Evolutionary conservation across 53 echinoderm and acorn worm genomes (phyloP).

Genomic region (Henricia sp.): DNA sequence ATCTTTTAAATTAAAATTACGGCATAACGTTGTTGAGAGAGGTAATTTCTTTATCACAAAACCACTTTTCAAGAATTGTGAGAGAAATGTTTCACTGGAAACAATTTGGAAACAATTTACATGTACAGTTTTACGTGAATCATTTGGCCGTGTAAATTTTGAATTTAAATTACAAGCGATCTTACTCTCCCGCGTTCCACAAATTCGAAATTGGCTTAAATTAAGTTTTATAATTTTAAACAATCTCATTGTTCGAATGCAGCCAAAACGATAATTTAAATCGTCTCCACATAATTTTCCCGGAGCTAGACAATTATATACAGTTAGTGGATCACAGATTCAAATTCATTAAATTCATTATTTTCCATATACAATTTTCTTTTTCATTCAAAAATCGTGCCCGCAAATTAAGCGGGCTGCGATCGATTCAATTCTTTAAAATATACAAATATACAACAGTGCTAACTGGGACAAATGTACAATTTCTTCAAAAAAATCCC

Average conservation of each 20-base stretch:
- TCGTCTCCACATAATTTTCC: neutral
- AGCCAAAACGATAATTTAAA: constrained; percentile 8
- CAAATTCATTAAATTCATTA: neutral
- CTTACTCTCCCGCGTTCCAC: too few relatives aligned
- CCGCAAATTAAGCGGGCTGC: constrained; percentile 1
- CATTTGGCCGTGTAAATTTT: too few relatives aligned
- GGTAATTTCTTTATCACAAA: too few relatives aligned
- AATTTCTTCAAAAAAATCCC: constrained; percentile 24
- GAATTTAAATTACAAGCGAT: too few relatives aligned
- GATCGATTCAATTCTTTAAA: constrained; percentile 2
- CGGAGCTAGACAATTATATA: neutral
- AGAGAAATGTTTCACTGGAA: too few relatives aligned
- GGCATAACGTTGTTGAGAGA: too few relatives aligned
- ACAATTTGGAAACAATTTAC: too few relatives aligned
- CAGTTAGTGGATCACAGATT: neutral
- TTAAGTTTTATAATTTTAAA: neutral
- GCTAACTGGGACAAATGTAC: constrained; percentile 10
- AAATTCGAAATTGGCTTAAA: neutral
- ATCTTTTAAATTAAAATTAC: too few relatives aligned
- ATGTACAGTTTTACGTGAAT: too few relatives aligned
- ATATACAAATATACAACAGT: constrained; percentile 44
- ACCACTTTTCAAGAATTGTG: too few relatives aligned
- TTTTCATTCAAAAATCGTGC: neutral
- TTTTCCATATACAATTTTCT: neutral
- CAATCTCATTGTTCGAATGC: constrained; percentile 5